These are phyloP conservation scores for Lepisosteus osseus DNA, from an alignment of 2,113 vertebrate genomes.

Conservation along the genomic window DNA sequence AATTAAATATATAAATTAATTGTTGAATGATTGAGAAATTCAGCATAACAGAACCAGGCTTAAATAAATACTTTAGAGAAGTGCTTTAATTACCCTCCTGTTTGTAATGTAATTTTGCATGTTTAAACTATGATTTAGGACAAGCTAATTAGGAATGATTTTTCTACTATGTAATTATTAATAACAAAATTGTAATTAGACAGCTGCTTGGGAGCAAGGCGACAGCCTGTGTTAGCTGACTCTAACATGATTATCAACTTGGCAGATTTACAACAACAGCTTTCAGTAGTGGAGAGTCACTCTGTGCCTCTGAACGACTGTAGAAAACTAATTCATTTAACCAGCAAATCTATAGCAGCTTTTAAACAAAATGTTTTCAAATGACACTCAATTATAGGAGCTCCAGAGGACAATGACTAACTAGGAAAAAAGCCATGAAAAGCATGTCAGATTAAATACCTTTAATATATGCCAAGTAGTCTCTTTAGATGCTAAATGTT, in stretches of 20 bases:
- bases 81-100: conserved; percentile 93
- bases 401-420: conserved; percentile 34
- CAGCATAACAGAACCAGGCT: conserved; percentile 82
- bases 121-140: conserved; percentile 94
- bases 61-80: conserved; percentile 97
- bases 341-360: conserved; percentile 38
- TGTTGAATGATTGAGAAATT: conserved; percentile 76
- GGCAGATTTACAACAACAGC: conserved; percentile 62
- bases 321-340: conserved; percentile 28
- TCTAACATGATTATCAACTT: conserved; percentile 74
- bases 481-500: conserved; percentile 15
- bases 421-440: conserved; percentile 14
- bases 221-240: conserved; percentile 73
- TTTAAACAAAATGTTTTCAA: conserved; percentile 48
- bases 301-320: conserved; percentile 17
- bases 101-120: conserved; percentile 84
- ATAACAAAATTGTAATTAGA: conserved; percentile 97
- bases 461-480: conserved; percentile 11
- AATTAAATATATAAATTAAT: conserved; percentile 73
- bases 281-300: conserved; percentile 31
- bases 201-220: conserved; percentile 81
- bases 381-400: conserved; percentile 44
- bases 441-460: conserved; percentile 8
- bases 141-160: conserved; percentile 97
- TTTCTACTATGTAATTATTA: conserved; percentile 91